Conservation (phyloP, 2,888 invertebrate species). For the Zaprionus bogoriensis region DNA sequence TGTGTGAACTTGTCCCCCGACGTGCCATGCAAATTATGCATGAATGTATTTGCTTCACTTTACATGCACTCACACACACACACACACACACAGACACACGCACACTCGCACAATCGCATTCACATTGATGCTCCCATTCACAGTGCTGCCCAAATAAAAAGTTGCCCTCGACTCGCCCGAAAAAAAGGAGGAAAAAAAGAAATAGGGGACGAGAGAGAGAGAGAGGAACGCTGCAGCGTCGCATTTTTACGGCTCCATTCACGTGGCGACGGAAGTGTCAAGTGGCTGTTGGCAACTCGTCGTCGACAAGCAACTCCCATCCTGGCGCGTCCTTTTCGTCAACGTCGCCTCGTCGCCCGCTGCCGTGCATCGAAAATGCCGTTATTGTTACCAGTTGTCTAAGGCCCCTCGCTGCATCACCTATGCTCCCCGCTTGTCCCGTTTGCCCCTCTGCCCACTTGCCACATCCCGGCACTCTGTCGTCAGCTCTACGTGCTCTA, state of each 20-base stretch:
- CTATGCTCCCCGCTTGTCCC: background rate
- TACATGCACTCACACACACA: conserved; percentile 31
- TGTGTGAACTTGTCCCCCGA: conserved; percentile 38
- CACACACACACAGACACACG: background rate
- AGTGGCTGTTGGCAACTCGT: conserved; percentile 78
- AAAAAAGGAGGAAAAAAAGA: conserved; percentile 29
- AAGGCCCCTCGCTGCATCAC: conserved; percentile 15
- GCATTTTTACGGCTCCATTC: conserved; percentile 78
- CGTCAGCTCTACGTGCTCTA: conserved; percentile 52
- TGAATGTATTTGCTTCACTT: conserved; percentile 74
- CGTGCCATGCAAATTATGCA: conserved; percentile 75
- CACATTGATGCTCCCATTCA: conserved; percentile 32
- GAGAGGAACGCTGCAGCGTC: conserved; percentile 62
- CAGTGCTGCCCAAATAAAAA: conserved; percentile 68
- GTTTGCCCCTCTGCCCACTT: no score
- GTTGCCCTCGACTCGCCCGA: conserved; percentile 66
- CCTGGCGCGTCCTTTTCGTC: conserved; percentile 70
- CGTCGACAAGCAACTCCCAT: conserved; percentile 70
- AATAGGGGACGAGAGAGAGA: conserved; percentile 11
- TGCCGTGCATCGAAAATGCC: conserved; percentile 71
- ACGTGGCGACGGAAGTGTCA: conserved; percentile 78
- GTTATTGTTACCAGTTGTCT: conserved; percentile 78
- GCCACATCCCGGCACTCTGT: background rate
- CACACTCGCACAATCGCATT: conserved; percentile 4
- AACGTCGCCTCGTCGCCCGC: conserved; percentile 38